Evolutionary conservation across 2,113 vertebrate species (phyloP).

Genomic region (Podarcis muralis): DNA sequence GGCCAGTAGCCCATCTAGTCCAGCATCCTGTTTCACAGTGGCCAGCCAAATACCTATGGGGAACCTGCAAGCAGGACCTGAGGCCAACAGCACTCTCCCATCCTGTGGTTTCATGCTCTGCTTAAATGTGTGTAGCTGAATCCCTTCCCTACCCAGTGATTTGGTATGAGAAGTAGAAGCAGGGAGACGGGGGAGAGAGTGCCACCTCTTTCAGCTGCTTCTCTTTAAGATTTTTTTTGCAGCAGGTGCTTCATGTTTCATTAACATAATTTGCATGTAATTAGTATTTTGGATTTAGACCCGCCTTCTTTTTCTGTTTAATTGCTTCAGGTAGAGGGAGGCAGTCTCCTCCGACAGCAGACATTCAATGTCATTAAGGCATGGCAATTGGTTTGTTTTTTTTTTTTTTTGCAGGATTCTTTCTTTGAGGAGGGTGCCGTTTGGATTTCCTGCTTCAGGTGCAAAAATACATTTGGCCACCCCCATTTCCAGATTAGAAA

Average conservation of each 20-base stretch:
- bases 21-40: background rate
- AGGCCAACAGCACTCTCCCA: background rate
- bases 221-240: background rate
- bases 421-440: background rate
- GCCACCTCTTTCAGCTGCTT: background rate
- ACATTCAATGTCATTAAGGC: background rate
- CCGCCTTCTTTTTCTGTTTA: background rate
- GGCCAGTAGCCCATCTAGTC: background rate
- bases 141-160: background rate
- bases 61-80: background rate
- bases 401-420: background rate
- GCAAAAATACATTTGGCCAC: background rate
- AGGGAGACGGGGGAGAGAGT: background rate
- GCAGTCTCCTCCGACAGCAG: background rate
- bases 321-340: background rate
- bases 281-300: background rate
- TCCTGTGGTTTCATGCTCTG: too few species aligned
- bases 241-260: background rate
- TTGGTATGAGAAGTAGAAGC: background rate
- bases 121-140: too few species aligned
- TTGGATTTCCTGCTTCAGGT: background rate
- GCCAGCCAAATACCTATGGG: background rate
- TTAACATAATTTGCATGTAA: background rate
- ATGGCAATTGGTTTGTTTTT: background rate
- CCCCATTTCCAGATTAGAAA: background rate